These are phyloP conservation scores for Tachuris rubrigastra DNA, from an alignment of 2,113 vertebrate species.

Conservation along the genomic window DNA sequence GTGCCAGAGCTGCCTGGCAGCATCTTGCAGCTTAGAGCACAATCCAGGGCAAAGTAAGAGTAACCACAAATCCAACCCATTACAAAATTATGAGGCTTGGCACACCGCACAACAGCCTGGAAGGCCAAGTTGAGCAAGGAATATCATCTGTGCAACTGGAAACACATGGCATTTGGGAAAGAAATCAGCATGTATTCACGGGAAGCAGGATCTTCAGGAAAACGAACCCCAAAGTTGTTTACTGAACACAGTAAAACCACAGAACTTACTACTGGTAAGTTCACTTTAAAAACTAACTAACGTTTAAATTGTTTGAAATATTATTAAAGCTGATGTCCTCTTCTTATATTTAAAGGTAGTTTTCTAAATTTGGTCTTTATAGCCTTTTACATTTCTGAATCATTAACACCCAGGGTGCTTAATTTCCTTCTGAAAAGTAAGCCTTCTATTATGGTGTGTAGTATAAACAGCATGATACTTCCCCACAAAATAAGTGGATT, in stretches of 20 bases:
- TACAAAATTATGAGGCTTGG: neutral
- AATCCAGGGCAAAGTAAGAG: neutral
- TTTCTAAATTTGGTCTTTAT: neutral
- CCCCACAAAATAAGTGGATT: neutral
- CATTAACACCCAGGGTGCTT: neutral
- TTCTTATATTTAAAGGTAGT: neutral
- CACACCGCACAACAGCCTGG: neutral
- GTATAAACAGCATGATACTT: neutral
- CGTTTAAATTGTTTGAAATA: neutral
- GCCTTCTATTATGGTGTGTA: neutral
- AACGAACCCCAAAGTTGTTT: neutral
- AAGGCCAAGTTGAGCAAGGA: neutral
- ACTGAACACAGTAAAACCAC: neutral
- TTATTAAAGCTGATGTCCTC: neutral
- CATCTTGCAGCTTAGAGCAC: accelerated
- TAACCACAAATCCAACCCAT: neutral
- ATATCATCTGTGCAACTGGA: neutral
- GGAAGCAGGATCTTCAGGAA: neutral
- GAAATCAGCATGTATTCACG: neutral
- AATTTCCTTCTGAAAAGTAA: neutral
- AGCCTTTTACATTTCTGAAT: neutral
- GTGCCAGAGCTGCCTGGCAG: neutral
- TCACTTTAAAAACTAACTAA: neutral
- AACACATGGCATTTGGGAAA: neutral
- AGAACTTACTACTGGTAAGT: neutral